Evolutionary conservation across 1,140 invertebrate genomes (phyloP).

Genomic region (Caenorhabditis elegans): DNA sequence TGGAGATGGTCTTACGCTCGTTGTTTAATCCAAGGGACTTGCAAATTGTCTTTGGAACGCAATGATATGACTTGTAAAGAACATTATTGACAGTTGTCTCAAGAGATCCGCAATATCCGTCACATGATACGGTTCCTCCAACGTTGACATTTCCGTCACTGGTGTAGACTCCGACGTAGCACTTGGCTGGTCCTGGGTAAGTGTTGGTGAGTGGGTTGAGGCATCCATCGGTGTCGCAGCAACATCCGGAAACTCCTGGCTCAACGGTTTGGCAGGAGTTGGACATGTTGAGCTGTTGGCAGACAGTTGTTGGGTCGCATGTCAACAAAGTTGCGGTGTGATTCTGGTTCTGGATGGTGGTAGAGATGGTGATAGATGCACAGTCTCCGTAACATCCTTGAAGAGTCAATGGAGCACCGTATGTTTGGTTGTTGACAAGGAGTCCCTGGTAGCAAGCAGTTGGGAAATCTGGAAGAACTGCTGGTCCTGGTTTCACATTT

Average conservation of each 20-base stretch:
- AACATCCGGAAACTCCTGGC: slow-evolving; percentile 37
- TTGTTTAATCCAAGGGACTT: slow-evolving; percentile 27
- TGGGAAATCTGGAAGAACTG: slow-evolving; percentile 16
- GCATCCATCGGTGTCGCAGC: slow-evolving; percentile 43
- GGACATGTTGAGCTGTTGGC: background rate
- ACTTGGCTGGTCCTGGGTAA: background rate
- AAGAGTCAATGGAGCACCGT: background rate
- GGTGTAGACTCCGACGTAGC: slow-evolving; percentile 41
- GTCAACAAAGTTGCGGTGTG: slow-evolving; percentile 37
- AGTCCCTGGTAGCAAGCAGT: slow-evolving; percentile 37
- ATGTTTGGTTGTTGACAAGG: background rate
- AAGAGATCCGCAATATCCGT: slow-evolving; percentile 32
- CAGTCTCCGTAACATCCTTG: slow-evolving; percentile 40
- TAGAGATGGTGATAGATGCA: slow-evolving; percentile 27
- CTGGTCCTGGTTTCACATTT: background rate
- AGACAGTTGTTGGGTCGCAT: slow-evolving; percentile 44
- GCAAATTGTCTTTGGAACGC: background rate
- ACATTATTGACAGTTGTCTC: background rate
- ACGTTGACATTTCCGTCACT: background rate
- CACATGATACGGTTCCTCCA: slow-evolving; percentile 19
- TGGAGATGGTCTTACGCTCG: background rate
- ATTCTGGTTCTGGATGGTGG: background rate
- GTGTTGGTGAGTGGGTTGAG: slow-evolving; percentile 32
- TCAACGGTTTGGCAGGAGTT: background rate
- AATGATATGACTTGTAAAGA: slow-evolving; percentile 18